These are phyloP conservation scores for Acanthosepion lycidas DNA, from an alignment of 2,888 invertebrate genomes.

Conservation along the genomic window DNA sequence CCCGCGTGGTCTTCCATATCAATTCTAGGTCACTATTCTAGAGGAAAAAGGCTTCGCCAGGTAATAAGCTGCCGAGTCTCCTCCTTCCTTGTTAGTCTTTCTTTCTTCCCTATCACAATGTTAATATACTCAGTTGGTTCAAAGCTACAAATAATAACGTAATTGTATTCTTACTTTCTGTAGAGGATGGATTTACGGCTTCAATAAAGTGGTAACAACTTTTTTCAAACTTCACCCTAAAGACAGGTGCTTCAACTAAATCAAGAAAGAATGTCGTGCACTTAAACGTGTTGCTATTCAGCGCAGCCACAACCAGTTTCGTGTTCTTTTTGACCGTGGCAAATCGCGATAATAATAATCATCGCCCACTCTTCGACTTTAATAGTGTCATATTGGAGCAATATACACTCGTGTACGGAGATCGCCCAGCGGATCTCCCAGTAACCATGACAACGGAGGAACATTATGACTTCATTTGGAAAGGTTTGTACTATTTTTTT, in stretches of 20 bases:
- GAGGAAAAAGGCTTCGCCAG: neutral
- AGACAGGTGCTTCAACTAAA: neutral
- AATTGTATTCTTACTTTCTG: neutral
- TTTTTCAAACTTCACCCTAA: neutral
- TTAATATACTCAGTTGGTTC: neutral
- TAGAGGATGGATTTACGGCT: neutral
- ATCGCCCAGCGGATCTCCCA: neutral
- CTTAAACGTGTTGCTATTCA: neutral
- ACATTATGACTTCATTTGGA: constrained; percentile 44
- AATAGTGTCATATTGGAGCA: neutral
- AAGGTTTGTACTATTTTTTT: neutral
- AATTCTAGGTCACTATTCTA: neutral
- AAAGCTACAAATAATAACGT: neutral
- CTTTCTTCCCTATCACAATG: neutral
- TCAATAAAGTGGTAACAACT: neutral
- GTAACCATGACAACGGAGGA: constrained; percentile 44
- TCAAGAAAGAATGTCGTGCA: neutral
- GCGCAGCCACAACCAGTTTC: neutral
- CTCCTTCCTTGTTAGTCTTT: neutral
- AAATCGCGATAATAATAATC: neutral
- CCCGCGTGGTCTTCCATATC: neutral
- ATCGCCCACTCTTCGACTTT: neutral
- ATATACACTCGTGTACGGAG: constrained; percentile 18
- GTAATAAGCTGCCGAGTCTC: neutral
- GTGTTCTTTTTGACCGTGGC: neutral